These are phyloP conservation scores for Drosophila erecta DNA, from an alignment of 1,140 invertebrate genomes.

Conservation along the genomic window DNA sequence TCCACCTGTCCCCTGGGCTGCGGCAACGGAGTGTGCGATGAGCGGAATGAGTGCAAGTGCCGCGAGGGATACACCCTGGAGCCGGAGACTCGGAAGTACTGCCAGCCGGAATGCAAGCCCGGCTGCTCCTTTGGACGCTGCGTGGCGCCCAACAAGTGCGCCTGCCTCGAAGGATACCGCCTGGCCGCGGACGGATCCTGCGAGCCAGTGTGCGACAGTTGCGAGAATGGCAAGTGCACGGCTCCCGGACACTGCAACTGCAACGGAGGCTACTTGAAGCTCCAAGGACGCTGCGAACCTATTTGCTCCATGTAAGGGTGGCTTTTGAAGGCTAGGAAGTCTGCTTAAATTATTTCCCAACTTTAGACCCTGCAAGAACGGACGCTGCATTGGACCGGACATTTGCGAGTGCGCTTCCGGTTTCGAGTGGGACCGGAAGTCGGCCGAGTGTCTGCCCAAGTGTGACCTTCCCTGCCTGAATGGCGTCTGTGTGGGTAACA, in stretches of 20 bases:
- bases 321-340: background rate
- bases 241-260: slow-evolving; percentile 86
- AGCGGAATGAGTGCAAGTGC: slow-evolving; percentile 86
- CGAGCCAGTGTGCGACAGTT: slow-evolving; percentile 84
- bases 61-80: slow-evolving; percentile 87
- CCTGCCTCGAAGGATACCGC: slow-evolving; percentile 85
- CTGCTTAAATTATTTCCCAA: background rate
- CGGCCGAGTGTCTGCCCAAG: slow-evolving; percentile 82
- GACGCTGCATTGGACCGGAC: slow-evolving; percentile 86
- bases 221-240: slow-evolving; percentile 85
- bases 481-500: slow-evolving; percentile 85
- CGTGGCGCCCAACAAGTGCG: slow-evolving; percentile 86
- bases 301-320: slow-evolving; percentile 83
- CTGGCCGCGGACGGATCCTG: slow-evolving; percentile 78
- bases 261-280: slow-evolving; percentile 83
- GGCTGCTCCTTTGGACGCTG: slow-evolving; percentile 87
- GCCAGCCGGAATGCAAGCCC: slow-evolving; percentile 86
- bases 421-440: slow-evolving; percentile 75
- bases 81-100: slow-evolving; percentile 84
- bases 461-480: slow-evolving; percentile 86
- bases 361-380: slow-evolving; percentile 85
- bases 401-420: slow-evolving; percentile 85
- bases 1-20: slow-evolving; percentile 82
- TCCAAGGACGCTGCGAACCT: slow-evolving; percentile 85
- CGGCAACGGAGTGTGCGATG: slow-evolving; percentile 85